A percentile compares a stretch with the other conserved stretches of the same genome.
These are phyloP conservation scores for Garra rufa DNA, from an alignment of 2,113 vertebrate genomes.

Conservation along the genomic window DNA sequence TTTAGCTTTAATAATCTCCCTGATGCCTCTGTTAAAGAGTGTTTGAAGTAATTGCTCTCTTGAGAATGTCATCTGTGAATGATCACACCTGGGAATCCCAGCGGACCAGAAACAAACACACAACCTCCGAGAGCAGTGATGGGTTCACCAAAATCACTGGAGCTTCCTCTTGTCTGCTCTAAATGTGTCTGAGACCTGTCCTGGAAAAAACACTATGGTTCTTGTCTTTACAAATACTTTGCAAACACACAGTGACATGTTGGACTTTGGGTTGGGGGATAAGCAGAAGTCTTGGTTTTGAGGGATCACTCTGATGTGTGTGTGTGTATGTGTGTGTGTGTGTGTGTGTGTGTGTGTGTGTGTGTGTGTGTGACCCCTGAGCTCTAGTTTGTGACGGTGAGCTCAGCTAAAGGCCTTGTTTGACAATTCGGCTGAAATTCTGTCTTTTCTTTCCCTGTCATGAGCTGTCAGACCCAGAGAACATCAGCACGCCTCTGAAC, in stretches of 20 bases:
- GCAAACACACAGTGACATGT: neutral
- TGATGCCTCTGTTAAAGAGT: neutral
- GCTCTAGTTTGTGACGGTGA: neutral
- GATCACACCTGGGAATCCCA: neutral
- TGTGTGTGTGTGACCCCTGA: neutral
- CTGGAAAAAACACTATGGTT: neutral
- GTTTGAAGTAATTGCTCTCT: neutral
- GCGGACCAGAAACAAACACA: neutral
- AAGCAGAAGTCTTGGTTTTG: neutral
- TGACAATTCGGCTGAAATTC: constrained; percentile 13
- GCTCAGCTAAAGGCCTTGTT: neutral
- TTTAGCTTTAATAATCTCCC: neutral
- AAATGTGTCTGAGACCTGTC: neutral
- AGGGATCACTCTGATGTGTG: neutral
- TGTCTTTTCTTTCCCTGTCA: neutral
- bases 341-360: neutral
- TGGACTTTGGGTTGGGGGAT: neutral
- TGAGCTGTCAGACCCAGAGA: constrained; percentile 1
- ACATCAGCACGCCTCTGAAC: neutral
- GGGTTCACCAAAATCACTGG: neutral
- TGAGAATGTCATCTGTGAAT: neutral
- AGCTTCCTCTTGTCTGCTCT: neutral
- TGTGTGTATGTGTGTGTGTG: neutral
- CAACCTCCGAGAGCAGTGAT: neutral
- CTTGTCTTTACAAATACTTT: neutral